Conservation (phyloP, 2,113 vertebrate species). For the Rousettus leschenaultii region DNA sequence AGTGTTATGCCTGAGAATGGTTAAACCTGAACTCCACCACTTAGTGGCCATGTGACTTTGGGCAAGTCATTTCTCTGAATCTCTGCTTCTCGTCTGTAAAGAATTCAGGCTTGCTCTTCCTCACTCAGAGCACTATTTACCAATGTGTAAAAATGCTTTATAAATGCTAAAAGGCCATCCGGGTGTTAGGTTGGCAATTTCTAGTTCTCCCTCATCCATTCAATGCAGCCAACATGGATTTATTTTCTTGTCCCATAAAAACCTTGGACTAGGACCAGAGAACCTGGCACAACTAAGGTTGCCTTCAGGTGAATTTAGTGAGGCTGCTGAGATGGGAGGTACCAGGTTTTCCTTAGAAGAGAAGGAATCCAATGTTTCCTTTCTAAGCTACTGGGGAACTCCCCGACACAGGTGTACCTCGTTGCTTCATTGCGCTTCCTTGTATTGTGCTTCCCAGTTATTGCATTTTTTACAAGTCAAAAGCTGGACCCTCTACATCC, state of each 20-base stretch:
- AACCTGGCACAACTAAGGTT: neutral
- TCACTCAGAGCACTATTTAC: neutral
- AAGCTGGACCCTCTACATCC: neutral
- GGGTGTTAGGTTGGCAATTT: neutral
- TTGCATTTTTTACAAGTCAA: neutral
- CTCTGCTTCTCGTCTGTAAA: neutral
- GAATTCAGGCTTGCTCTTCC: neutral
- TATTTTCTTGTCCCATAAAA: neutral
- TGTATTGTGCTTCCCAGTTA: neutral
- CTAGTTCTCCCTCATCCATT: neutral
- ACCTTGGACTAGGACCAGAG: neutral
- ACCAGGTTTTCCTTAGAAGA: neutral
- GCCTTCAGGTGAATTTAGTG: neutral
- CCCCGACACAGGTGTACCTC: neutral
- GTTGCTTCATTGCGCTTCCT: neutral
- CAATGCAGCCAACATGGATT: neutral
- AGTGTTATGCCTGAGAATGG: neutral
- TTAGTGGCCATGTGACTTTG: neutral
- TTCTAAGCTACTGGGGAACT: neutral
- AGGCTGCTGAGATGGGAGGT: neutral
- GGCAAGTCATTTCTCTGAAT: neutral
- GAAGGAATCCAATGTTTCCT: neutral
- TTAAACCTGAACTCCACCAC: neutral
- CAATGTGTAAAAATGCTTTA: neutral
- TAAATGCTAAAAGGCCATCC: neutral